These are phyloP conservation scores for Anthoscopus minutus DNA, from an alignment of 2,113 vertebrate genomes.

Conservation along the genomic window DNA sequence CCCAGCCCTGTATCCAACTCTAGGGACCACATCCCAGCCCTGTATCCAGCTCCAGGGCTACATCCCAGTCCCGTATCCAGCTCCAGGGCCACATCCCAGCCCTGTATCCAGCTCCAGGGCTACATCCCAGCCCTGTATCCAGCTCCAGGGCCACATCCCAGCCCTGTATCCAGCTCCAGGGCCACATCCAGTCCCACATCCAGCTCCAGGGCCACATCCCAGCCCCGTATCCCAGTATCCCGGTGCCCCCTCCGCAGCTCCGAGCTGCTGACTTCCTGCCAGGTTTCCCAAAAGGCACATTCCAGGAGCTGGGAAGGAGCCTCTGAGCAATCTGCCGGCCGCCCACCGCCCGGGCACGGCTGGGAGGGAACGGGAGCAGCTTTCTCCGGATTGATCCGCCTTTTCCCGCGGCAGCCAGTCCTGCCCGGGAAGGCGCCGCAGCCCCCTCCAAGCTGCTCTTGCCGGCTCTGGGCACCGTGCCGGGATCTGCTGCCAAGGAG, in stretches of 20 bases:
- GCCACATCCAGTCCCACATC: too few relatives aligned
- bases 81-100: too few relatives aligned
- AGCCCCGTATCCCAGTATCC: accelerated
- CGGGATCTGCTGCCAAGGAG: background rate
- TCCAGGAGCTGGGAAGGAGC: background rate
- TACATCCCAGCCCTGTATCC: too few relatives aligned
- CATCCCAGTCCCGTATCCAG: too few relatives aligned
- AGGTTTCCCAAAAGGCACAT: background rate
- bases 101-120: too few relatives aligned
- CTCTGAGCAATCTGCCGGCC: background rate
- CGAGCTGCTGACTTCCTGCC: background rate
- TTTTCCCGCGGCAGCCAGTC: background rate
- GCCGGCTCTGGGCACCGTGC: background rate
- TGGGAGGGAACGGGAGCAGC: background rate
- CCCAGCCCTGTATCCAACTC: too few relatives aligned
- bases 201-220: too few relatives aligned
- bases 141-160: too few relatives aligned
- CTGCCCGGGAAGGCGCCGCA: background rate
- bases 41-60: too few relatives aligned
- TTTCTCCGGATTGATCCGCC: background rate
- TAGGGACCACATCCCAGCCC: too few relatives aligned
- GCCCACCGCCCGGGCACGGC: background rate
- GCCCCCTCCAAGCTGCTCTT: background rate
- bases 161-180: too few relatives aligned
- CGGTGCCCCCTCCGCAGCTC: background rate